Conservation (phyloP, 2,113 vertebrate species). For the Campylorhamphus procurvoides region DNA sequence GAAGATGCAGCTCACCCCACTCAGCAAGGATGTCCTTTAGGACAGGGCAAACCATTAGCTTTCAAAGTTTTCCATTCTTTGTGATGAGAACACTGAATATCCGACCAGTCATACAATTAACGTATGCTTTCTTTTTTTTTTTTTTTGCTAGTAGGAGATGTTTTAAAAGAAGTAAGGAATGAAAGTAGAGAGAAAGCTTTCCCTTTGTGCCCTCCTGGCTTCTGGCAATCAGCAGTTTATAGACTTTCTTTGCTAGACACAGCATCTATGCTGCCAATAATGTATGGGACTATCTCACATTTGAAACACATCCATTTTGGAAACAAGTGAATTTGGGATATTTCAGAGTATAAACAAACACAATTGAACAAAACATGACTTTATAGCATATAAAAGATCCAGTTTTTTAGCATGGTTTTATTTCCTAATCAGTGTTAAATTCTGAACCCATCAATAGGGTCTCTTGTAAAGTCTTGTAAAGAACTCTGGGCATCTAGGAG, state of each 20-base stretch:
- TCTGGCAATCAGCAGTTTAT: background rate
- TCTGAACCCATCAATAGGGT: background rate
- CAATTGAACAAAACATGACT: background rate
- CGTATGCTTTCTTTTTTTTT: background rate
- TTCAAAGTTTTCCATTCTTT: constrained; percentile 8
- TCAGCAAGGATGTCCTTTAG: constrained; percentile 5
- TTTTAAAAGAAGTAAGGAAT: background rate
- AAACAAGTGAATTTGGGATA: background rate
- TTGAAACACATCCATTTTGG: background rate
- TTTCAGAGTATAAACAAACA: background rate
- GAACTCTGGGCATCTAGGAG: background rate
- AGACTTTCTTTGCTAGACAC: background rate
- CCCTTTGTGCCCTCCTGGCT: background rate
- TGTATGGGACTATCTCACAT: background rate
- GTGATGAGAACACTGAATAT: background rate
- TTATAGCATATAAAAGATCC: background rate
- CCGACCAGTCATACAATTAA: background rate
- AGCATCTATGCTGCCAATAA: background rate
- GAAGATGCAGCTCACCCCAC: background rate
- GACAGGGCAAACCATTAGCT: background rate
- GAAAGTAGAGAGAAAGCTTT: background rate
- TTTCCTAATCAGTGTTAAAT: background rate
- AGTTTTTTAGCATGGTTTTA: background rate
- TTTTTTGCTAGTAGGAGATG: background rate
- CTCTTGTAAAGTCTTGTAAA: background rate